Evolutionary conservation across 1,140 invertebrate genomes (phyloP), one percentile per base, ranked within the genome.

Genomic region (Chironomus striatipennis): DNA sequence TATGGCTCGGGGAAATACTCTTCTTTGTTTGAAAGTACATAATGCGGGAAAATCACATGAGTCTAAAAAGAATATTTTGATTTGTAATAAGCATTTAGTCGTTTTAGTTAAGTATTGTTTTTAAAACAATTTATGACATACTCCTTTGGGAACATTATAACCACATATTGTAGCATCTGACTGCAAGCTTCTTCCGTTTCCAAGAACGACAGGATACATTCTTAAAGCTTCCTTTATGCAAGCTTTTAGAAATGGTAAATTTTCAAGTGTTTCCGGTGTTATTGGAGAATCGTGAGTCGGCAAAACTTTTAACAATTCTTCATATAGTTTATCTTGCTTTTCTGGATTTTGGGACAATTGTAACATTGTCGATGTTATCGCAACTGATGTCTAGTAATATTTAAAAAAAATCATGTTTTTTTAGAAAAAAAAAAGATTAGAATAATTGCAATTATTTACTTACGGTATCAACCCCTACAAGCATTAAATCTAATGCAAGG

Each of bases 381-480:
- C 86, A 73, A 91, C 91, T 0, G 93, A 93, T 0, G 93, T 94
- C 93, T 93, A 77, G 7, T 73, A n/a, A 9, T 70, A 70, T 12
- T 70, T 8, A 21, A 21, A 17, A n/a, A n/a, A n/a, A n/a, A n/a
- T n/a, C n/a, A n/a, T n/a, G n/a, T n/a, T n/a, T n/a, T n/a, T 18
- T 18, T 67, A 2, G 20, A 70, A 20, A 7, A 20, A 70, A 5
- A 21, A 17, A 70, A 70, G 20, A 20, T 6, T 18, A 18, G 5
- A 70, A 18, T 42, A 72, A 67, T 7, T 75, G 20, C 18, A 18
- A 21, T 73, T 72, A 47, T 42, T n/a, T 47, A 64, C 81, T 86
- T 83, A 95, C 93, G 65, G 94, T 95, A 77, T 94, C 93, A 8
- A 95, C 90, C 6, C 93, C 93, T 73, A 95, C 93, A n/a, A 94